These are phyloP conservation scores for Ectemnius lituratus DNA, from an alignment of 2,888 invertebrate genomes.

Conservation along the genomic window DNA sequence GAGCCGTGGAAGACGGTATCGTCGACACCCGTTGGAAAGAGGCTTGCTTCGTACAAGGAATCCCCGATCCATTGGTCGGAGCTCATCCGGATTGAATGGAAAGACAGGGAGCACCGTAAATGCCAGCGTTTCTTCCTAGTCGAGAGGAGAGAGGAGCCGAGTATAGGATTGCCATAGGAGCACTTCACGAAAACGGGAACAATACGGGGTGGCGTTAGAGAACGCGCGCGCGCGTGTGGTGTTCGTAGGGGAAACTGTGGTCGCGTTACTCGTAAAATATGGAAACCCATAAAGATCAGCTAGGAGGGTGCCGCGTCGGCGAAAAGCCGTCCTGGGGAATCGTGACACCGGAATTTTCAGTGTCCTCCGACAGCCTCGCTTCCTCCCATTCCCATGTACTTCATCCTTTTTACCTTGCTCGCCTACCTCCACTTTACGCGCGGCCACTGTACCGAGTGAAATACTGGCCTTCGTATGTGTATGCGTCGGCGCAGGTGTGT, in stretches of 20 bases:
- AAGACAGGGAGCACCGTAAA: conserved; percentile 17
- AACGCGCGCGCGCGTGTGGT: not conserved
- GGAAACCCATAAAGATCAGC: conserved; percentile 62
- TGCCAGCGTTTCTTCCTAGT: conserved; percentile 16
- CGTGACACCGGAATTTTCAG: conserved; percentile 45
- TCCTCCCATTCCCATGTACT: not conserved
- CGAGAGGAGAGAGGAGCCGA: conserved; percentile 6
- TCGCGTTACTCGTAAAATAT: conserved; percentile 61
- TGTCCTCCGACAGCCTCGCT: conserved; percentile 12
- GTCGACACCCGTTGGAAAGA: conserved; percentile 13
- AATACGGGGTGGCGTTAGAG: conserved; percentile 52
- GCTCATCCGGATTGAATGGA: conserved; percentile 36
- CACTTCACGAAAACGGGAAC: conserved; percentile 52
- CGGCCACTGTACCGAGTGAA: not conserved
- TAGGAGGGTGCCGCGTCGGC: conserved; percentile 51
- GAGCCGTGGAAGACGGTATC: not conserved
- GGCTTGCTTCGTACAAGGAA: not conserved
- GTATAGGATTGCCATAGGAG: conserved; percentile 29
- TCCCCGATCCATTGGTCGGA: conserved; percentile 32
- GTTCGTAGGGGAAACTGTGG: conserved; percentile 49
- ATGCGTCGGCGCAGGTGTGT: too few species aligned
- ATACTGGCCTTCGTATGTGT: not conserved
- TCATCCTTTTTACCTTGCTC: conserved; percentile 3
- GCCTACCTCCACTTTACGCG: not conserved
- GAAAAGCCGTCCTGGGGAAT: conserved; percentile 52